These are phyloP conservation scores for Theretra japonica DNA, from an alignment of 2,888 invertebrate genomes.

Conservation along the genomic window DNA sequence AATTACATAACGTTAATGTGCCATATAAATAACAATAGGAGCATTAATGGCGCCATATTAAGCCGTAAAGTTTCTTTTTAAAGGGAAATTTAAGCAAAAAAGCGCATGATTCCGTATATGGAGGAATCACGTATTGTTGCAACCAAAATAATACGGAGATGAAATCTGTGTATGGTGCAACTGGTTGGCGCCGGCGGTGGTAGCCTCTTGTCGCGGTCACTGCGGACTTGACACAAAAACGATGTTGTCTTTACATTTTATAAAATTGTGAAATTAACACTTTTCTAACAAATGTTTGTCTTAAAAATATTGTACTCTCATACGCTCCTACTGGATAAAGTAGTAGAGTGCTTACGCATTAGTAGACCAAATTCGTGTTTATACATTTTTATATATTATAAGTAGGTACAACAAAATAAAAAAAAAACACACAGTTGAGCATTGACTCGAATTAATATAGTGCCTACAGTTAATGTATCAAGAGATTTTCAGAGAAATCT, in stretches of 20 bases:
- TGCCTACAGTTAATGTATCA: too few species aligned
- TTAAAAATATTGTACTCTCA: too few species aligned
- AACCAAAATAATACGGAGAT: conserved; percentile 75
- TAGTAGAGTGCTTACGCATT: too few species aligned
- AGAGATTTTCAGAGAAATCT: neutral
- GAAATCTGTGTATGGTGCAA: conserved; percentile 74
- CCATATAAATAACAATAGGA: conserved; percentile 59
- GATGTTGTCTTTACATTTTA: neutral
- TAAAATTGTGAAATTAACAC: too few species aligned
- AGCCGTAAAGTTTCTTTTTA: conserved; percentile 54
- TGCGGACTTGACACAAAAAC: conserved; percentile 35
- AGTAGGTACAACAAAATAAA: too few species aligned
- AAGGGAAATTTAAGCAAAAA: conserved; percentile 64
- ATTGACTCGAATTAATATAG: too few species aligned
- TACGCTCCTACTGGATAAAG: too few species aligned
- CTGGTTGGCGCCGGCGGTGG: conserved; percentile 70
- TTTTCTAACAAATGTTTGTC: too few species aligned
- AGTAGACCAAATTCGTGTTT: too few species aligned
- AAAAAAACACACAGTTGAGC: too few species aligned
- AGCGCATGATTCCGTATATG: conserved; percentile 65
- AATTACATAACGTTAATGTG: conserved; percentile 32
- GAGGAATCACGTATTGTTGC: conserved; percentile 75
- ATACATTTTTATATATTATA: too few species aligned
- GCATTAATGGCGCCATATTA: conserved; percentile 58
- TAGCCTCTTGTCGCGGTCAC: conserved; percentile 34